Conservation (phyloP, 2,113 vertebrate genomes). For the Rhynchomys soricoides region DNA sequence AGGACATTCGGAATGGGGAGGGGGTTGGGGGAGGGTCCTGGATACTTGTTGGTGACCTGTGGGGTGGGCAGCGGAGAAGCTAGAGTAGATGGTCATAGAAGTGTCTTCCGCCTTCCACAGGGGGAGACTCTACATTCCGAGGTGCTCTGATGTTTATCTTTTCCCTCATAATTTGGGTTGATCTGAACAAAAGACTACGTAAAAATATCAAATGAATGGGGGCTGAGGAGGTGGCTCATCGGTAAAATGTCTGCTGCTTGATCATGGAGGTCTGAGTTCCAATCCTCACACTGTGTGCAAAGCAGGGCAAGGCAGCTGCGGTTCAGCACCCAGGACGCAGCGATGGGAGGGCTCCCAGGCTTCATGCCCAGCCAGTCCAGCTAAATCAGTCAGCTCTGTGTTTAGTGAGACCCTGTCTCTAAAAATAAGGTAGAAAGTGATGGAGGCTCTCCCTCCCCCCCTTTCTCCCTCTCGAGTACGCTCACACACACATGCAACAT, state of each 20-base stretch:
- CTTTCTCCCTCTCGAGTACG: not conserved
- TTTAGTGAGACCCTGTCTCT: not conserved
- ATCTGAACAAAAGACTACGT: slow-evolving; percentile 31
- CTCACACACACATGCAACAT: not conserved
- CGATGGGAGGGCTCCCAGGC: not conserved
- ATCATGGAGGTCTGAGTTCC: not conserved
- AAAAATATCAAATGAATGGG: not conserved
- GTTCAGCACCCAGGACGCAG: not conserved
- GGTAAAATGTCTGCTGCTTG: not conserved
- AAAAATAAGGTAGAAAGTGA: not conserved
- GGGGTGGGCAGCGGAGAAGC: not conserved
- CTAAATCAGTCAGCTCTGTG: not conserved
- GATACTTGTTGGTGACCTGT: not conserved
- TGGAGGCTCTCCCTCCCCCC: not conserved
- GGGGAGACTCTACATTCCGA: slow-evolving; percentile 8
- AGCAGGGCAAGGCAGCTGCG: not conserved
- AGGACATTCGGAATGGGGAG: not conserved
- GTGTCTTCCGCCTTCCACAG: not conserved
- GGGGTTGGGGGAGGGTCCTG: not conserved
- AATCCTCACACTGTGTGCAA: not conserved
- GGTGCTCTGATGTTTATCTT: not conserved
- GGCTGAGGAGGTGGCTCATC: no score
- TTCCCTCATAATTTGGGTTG: not conserved
- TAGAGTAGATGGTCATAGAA: not conserved
- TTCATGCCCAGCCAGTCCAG: not conserved